These are phyloP conservation scores for Synanthedon andrenaeformis DNA, from an alignment of 2,888 invertebrate species.

Conservation along the genomic window DNA sequence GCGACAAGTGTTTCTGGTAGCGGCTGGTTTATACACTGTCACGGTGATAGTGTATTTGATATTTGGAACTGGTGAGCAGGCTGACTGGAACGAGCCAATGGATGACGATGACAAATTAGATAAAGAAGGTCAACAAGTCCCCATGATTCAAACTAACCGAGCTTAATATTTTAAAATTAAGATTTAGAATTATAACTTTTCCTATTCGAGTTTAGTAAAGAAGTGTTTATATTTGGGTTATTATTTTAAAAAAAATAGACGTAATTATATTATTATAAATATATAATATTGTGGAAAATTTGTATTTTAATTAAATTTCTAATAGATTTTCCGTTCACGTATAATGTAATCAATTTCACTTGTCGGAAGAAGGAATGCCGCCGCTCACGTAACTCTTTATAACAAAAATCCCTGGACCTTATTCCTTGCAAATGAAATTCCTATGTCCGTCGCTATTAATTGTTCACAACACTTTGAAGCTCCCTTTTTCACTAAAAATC, in stretches of 20 bases:
- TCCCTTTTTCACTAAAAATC: no score
- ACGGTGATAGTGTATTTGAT: conserved; percentile 76
- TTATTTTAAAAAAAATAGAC: no score
- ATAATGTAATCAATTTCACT: no score
- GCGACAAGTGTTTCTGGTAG: conserved; percentile 79
- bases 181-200: no score
- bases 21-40: conserved; percentile 75
- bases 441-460: conserved; percentile 10
- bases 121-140: conserved; percentile 1
- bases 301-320: background rate
- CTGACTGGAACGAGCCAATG: conserved; percentile 76
- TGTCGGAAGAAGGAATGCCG: no score
- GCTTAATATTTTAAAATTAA: background rate
- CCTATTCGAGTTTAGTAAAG: no score
- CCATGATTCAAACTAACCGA: background rate
- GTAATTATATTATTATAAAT: no score
- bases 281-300: no score
- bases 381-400: no score
- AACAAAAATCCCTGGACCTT: no score
- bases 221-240: no score
- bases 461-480: no score
- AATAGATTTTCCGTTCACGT: background rate
- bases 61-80: conserved; percentile 75
- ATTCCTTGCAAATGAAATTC: conserved; percentile 12
- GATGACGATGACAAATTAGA: conserved; percentile 5